A percentile compares a stretch with the other conserved stretches of the same genome.
Evolutionary conservation across 92 coral and sea anemone species (phyloP).

Genomic region (Porites rus): DNA sequence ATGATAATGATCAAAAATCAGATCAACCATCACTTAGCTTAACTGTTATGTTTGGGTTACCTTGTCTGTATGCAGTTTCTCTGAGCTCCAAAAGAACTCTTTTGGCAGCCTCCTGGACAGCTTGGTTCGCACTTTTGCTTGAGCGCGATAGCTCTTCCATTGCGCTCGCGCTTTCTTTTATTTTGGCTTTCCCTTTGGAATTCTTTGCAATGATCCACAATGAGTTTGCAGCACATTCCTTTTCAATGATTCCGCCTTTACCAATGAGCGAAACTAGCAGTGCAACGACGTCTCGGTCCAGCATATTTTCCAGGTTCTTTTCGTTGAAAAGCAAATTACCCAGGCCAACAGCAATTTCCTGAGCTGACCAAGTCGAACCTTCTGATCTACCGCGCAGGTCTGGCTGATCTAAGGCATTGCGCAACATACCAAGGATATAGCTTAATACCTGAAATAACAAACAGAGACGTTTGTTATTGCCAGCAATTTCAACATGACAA

Average conservation of each 20-base stretch:
- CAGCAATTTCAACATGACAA: too few relatives aligned
- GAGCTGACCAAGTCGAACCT: constrained; percentile 66
- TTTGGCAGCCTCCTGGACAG: constrained; percentile 70
- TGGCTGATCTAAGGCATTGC: constrained; percentile 46
- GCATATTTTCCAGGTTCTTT: constrained; percentile 57
- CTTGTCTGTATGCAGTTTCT: constrained; percentile 20
- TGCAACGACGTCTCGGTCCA: constrained; percentile 70
- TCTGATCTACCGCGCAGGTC: constrained; percentile 51
- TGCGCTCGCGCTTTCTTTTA: constrained; percentile 59
- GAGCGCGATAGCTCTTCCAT: constrained; percentile 51
- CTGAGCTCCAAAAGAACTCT: constrained; percentile 64
- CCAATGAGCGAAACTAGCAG: constrained; percentile 54
- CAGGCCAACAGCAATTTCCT: constrained; percentile 73
- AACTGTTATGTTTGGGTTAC: neutral
- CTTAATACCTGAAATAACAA: constrained; percentile 36
- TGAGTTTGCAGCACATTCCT: constrained; percentile 79
- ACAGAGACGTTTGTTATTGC: too few relatives aligned
- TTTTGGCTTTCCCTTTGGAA: constrained; percentile 51
- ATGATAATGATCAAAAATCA: too few relatives aligned
- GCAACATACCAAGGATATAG: constrained; percentile 61
- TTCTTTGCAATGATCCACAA: constrained; percentile 73
- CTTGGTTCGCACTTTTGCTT: constrained; percentile 53
- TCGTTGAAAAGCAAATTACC: constrained; percentile 74
- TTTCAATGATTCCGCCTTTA: constrained; percentile 71
- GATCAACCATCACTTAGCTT: too few relatives aligned